Conservation (phyloP, 1,140 invertebrate species). For the Leptopilina boulardi region DNA sequence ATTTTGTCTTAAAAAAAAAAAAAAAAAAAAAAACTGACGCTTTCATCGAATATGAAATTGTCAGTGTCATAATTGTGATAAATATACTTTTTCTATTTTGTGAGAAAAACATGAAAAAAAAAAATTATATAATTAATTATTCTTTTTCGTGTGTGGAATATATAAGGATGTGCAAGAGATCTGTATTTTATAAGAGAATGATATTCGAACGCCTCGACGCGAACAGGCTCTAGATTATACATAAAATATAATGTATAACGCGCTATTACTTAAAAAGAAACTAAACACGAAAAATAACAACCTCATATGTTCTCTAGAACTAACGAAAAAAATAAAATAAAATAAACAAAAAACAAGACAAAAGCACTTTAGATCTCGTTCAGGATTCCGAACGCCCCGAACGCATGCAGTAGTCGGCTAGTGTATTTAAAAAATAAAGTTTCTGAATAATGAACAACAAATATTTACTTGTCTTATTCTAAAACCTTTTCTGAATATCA, state of each 20-base stretch:
- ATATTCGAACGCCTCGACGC: constrained; percentile 63
- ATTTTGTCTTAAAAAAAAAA: neutral
- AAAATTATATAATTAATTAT: constrained; percentile 1
- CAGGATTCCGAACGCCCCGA: constrained; percentile 64
- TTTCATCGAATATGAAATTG: neutral
- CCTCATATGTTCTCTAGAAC: constrained; percentile 58
- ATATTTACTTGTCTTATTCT: neutral
- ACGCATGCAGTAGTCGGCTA: constrained; percentile 74
- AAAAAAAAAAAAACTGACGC: neutral
- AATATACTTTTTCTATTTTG: constrained; percentile 30
- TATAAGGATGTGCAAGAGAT: neutral
- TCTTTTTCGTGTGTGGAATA: neutral
- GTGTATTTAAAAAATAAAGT: constrained; percentile 76
- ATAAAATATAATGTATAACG: constrained; percentile 68
- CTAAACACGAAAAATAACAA: constrained; percentile 56
- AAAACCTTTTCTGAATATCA: neutral
- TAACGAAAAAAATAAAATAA: constrained; percentile 46
- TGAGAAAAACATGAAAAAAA: neutral
- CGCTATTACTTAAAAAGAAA: constrained; percentile 68
- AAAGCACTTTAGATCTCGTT: constrained; percentile 62
- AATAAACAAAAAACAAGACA: constrained; percentile 52
- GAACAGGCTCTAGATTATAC: constrained; percentile 65
- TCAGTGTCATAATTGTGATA: constrained; percentile 31
- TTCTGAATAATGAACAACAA: constrained; percentile 69
- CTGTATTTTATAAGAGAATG: constrained; percentile 37